Evolutionary conservation across 2,888 invertebrate species (phyloP).

Genomic region (Bimastos eiseni): DNA sequence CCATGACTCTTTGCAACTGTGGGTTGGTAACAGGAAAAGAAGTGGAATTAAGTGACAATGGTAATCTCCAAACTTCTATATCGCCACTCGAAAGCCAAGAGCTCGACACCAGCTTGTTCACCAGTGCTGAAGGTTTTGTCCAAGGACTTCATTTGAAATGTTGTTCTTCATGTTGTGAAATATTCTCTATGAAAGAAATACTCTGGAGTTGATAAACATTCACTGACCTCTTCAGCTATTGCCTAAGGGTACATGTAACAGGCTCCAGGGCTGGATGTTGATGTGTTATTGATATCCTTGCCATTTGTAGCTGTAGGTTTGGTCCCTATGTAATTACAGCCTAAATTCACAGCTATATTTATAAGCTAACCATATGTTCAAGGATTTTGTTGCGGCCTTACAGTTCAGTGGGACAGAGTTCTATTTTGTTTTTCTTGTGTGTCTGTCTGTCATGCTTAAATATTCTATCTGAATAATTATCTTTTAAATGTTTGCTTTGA

Average conservation of each 20-base stretch:
- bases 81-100: too few species aligned
- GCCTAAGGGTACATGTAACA: background rate
- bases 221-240: too few species aligned
- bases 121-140: too few species aligned
- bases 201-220: too few species aligned
- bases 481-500: background rate
- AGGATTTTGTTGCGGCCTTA: too few species aligned
- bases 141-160: background rate
- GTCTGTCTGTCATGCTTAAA: background rate
- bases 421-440: background rate
- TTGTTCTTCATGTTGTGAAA: background rate
- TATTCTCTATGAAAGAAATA: too few species aligned
- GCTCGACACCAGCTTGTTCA: too few species aligned
- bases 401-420: background rate
- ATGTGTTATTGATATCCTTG: background rate
- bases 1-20: background rate
- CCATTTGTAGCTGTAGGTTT: too few species aligned
- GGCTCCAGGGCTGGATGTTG: background rate
- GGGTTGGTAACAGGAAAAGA: background rate
- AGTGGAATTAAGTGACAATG: background rate
- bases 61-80: too few species aligned
- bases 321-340: too few species aligned
- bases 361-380: too few species aligned
- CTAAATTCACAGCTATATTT: too few species aligned
- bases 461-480: background rate